Percentiles rank a stretch among this genome's conserved stretches.
Evolutionary conservation across 1,140 invertebrate genomes (phyloP).

Genomic region (Drosophila takahashii): DNA sequence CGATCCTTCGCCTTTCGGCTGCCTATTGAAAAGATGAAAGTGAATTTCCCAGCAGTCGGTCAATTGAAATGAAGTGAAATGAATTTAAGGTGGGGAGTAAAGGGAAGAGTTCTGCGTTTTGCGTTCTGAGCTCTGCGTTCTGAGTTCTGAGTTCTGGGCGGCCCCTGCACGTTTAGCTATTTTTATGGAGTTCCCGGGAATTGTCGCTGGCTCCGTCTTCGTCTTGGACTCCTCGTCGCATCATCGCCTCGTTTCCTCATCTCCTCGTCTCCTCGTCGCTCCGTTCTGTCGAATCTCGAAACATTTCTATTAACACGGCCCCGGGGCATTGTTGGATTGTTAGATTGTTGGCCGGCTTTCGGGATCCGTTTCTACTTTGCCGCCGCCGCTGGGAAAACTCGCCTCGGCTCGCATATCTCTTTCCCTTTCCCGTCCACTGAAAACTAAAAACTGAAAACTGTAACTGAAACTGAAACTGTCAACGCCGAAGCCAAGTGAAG

Average conservation of each 20-base stretch:
- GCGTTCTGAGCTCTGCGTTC: too few species aligned
- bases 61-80: slow-evolving; percentile 66
- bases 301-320: slow-evolving; percentile 76
- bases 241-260: not conserved
- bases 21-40: slow-evolving; percentile 78
- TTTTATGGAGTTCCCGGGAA: slow-evolving; percentile 79
- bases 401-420: not conserved
- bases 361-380: slow-evolving; percentile 46
- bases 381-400: slow-evolving; percentile 47
- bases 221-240: not conserved
- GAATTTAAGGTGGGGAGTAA: slow-evolving; percentile 43
- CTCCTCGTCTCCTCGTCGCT: not conserved
- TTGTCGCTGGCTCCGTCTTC: slow-evolving; percentile 50
- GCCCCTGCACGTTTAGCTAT: slow-evolving; percentile 78
- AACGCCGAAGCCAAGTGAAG: slow-evolving; percentile 24
- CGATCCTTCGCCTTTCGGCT: slow-evolving; percentile 40
- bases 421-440: too few species aligned
- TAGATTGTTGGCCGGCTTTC: slow-evolving; percentile 7
- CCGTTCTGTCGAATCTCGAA: slow-evolving; percentile 36
- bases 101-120: too few species aligned
- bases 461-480: slow-evolving; percentile 22
- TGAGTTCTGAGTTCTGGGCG: slow-evolving; percentile 69
- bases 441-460: too few species aligned
- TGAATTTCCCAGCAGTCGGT: slow-evolving; percentile 61
- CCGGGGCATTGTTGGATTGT: slow-evolving; percentile 46